Evolutionary conservation across 2,113 vertebrate genomes (phyloP).

Genomic region (Channa maculata): DNA sequence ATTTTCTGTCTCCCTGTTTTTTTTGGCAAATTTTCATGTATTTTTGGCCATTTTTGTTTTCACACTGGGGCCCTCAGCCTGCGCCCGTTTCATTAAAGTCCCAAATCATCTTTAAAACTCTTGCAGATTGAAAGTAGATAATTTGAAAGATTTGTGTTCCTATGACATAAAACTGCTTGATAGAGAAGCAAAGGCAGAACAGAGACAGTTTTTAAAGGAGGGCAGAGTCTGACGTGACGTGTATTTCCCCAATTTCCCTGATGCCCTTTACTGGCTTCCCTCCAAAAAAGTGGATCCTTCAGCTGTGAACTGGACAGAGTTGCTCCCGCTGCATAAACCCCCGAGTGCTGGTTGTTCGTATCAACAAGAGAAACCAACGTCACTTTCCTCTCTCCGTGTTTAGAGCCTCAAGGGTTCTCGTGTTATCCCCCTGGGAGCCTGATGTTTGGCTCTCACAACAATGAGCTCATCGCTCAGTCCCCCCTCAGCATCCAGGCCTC

Average conservation of each 20-base stretch:
- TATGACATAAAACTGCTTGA: too few species aligned
- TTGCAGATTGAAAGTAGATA: too few species aligned
- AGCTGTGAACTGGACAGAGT: slow-evolving; percentile 20
- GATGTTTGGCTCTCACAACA: slow-evolving; percentile 78
- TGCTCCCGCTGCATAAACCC: slow-evolving; percentile 6
- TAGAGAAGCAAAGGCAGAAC: too few species aligned
- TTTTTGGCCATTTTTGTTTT: too few species aligned
- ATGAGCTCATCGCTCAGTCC: slow-evolving; percentile 79
- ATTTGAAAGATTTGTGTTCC: too few species aligned
- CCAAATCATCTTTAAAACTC: too few species aligned
- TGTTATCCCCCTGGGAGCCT: slow-evolving; percentile 52
- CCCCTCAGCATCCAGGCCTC: slow-evolving; percentile 20
- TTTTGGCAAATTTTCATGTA: too few species aligned
- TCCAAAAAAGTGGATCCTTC: neutral
- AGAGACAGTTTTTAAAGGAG: too few species aligned
- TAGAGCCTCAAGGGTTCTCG: slow-evolving; percentile 65
- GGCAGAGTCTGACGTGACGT: neutral
- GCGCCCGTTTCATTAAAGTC: too few species aligned
- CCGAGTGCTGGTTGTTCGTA: slow-evolving; percentile 38
- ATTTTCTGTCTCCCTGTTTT: too few species aligned
- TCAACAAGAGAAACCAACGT: slow-evolving; percentile 53
- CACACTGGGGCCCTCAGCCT: too few species aligned
- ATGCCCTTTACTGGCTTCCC: slow-evolving; percentile 3
- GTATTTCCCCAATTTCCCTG: slow-evolving; percentile 7
- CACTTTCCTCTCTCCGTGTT: slow-evolving; percentile 57